Evolutionary conservation across 2,797 vertebrate genomes (phyloP), one percentile per base, ranked within the genome.

Genomic region (Crax fasciolata): DNA sequence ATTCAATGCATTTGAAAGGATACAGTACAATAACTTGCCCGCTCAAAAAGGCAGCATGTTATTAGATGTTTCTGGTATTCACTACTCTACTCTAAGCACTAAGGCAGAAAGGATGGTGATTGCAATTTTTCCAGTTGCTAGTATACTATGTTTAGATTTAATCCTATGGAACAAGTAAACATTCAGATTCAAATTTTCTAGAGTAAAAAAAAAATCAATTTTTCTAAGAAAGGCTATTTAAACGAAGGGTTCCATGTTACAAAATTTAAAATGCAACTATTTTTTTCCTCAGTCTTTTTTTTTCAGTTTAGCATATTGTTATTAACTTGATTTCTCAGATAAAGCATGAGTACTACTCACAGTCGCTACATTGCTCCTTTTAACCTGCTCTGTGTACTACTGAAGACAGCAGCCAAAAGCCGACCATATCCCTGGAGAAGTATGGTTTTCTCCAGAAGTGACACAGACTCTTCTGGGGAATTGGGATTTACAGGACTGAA

Each of bases 381-480:
- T 70, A 87, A 89, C 52, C 35, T 2, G 3, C 38, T 63, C 54
- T 73, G 38, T 70, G 77, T 72, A 55, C 12, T 65, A 27, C 21
- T 77, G 84, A 76, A 92, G 25, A 71, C 30, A 81, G 54, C 8
- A 72, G 70, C n/a, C 63, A 94, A 79, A 59, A 93, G 43, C 16
- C 46, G 48, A 66, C 5, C 3, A 24, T 21, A 39, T 48, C 18
- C 35, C 61, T 57, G 51, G 39, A 46, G 59, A 82, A 72, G 28
- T 8, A 59, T 11, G 41, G 13, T 4, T 21, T 89, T 79, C 85
- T 89, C 48, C 70, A 73, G 43, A 58, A 90, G 87, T 35, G 43
- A 63, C 27, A 72, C 4, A 25, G 25, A 32, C 16, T 70, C 5
- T 90, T 84, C 55, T 79, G 28, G 84, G 27, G 52, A 79, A 90